Conservation (phyloP, 2,888 invertebrate genomes). For the Cantharis rustica region DNA sequence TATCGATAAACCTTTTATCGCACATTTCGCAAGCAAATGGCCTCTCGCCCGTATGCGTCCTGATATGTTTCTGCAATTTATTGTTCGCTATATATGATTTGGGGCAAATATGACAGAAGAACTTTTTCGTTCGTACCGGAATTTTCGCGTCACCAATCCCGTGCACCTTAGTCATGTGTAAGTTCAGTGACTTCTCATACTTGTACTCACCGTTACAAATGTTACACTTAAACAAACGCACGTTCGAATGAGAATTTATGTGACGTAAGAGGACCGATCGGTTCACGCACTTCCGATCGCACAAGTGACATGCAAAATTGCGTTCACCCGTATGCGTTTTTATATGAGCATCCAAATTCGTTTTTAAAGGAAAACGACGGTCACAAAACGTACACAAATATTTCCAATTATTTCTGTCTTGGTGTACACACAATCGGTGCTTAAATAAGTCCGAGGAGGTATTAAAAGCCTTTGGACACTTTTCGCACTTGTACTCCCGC, state of each 20-base stretch:
- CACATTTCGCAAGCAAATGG: conserved; percentile 47
- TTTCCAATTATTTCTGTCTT: conserved; percentile 47
- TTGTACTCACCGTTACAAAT: conserved; percentile 61
- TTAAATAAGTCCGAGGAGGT: conserved; percentile 51
- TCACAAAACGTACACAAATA: conserved; percentile 46
- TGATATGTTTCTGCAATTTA: conserved; percentile 48
- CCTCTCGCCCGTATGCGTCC: conserved; percentile 46
- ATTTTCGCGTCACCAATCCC: conserved; percentile 56
- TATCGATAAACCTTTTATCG: conserved; percentile 54
- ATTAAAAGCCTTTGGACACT: conserved; percentile 51
- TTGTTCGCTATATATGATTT: conserved; percentile 47
- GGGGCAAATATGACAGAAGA: conserved; percentile 48
- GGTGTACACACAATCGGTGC: conserved; percentile 50
- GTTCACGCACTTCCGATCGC: conserved; percentile 47
- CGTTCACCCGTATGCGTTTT: conserved; percentile 50
- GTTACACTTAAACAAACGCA: conserved; percentile 52
- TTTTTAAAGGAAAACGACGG: conserved; percentile 47
- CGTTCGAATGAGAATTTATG: conserved; percentile 46
- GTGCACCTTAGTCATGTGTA: conserved; percentile 61
- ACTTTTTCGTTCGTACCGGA: conserved; percentile 58
- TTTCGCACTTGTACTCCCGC: conserved; percentile 46
- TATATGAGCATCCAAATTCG: conserved; percentile 47
- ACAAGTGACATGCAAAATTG: conserved; percentile 48
- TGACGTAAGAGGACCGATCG: conserved; percentile 45
- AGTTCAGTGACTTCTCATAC: conserved; percentile 57